Base-by-base conservation (phyloP, 2,113 vertebrate genomes). In the Pica pica region DNA sequence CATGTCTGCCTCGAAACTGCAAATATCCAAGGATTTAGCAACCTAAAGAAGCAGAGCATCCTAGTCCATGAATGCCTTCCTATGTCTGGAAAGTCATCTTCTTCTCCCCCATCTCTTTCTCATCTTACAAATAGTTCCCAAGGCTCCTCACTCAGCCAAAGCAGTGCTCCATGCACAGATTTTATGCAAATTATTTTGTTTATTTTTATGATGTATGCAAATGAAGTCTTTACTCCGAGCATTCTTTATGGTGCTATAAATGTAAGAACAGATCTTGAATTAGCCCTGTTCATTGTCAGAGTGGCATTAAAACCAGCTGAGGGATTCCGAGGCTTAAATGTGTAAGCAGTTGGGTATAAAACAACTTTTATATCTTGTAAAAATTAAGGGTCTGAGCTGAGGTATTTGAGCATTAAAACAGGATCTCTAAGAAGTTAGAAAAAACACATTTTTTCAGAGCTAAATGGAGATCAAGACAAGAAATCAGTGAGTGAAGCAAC, bases 121-220 rank as follows among this genome's bases (percentile, higher is more conserved):
- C 13, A 26, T 78, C 55, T 61, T 47, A 76, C 16, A 55, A 76
- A 84, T 16, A 69, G 65, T 95, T 89, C 59, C 90, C 71, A 78
- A 67, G 50, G 20, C 67, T 60, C 92, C n/a, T 46, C 64, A 37
- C 44, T 67, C 67, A 91, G 59, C 41, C 56, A 84, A 81, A 88
- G 50, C 75, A 56, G 37, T 89, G 65, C 73, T 75, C 63, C 37
- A 24, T 24, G 73, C 65, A 75, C 33, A 87, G 87, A 57, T 68
- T 94, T 79, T 52, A 96, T 95, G 94, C 80, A 94, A 95, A 96
- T 95, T 89, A 96, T 97, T 96, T 96, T 94, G 87, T 95, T 94
- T 94, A 89, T 93, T 95, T 97, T 96, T 95, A 96, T 96, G 89
- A 96, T 87, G 77, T 80, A 95, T 94, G 91, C 87, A 97, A 97